A percentile compares a stretch with the other conserved stretches of the same genome.
Conservation (phyloP, 2,113 vertebrate species). For the Theristicus caerulescens region DNA sequence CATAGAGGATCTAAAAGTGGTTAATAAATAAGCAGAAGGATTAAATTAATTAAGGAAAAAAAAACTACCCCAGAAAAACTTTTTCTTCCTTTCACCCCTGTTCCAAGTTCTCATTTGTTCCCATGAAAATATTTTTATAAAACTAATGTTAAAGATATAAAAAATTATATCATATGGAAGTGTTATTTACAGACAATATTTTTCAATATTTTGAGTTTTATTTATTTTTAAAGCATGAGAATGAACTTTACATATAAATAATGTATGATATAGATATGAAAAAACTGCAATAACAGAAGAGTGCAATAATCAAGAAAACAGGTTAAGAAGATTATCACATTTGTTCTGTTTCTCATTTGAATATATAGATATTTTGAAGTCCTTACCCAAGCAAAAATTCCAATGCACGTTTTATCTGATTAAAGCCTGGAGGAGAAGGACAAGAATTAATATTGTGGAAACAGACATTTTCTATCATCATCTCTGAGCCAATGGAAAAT, state of each 20-base stretch:
- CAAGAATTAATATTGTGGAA: not conserved
- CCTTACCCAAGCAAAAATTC: not conserved
- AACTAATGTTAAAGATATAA: not conserved
- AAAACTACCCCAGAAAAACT: fast-evolving
- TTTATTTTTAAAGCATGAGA: not conserved
- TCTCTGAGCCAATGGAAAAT: not conserved
- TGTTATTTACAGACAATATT: not conserved
- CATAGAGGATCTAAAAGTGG: not conserved
- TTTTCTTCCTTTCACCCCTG: not conserved
- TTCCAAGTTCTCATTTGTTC: not conserved
- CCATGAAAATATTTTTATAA: not conserved
- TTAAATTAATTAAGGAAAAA: not conserved
- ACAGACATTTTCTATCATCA: not conserved
- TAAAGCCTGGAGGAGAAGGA: not conserved
- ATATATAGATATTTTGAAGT: not conserved
- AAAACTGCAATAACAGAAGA: not conserved
- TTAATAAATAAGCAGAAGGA: not conserved
- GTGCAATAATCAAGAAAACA: not conserved
- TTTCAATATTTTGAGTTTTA: not conserved
- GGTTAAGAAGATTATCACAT: not conserved
- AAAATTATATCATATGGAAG: not conserved
- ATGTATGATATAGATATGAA: not conserved
- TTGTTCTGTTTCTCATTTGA: not conserved
- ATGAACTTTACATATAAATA: not conserved
- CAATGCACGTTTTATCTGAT: not conserved